These are phyloP conservation scores for Hydrotaea cyrtoneurina DNA, from an alignment of 2,888 invertebrate genomes.

Conservation along the genomic window DNA sequence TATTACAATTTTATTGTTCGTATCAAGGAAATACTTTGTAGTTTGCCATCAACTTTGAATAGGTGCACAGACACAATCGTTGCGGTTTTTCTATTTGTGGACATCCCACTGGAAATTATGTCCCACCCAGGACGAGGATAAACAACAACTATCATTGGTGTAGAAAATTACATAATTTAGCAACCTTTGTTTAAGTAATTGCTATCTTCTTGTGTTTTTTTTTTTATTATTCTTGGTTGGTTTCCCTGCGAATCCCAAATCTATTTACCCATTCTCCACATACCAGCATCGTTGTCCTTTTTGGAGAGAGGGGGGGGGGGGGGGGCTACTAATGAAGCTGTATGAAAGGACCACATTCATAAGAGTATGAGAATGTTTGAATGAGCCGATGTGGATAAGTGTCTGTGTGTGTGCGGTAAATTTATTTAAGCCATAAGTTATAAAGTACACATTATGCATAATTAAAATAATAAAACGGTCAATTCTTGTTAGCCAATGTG, in stretches of 20 bases:
- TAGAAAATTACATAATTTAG: slow-evolving; percentile 43
- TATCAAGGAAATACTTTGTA: slow-evolving; percentile 2
- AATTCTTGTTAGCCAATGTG: slow-evolving; percentile 70
- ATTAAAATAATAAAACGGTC: slow-evolving; percentile 77
- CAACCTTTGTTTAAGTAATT: slow-evolving; percentile 36
- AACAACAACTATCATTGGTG: slow-evolving; percentile 18
- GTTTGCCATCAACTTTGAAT: not conserved
- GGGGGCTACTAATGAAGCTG: slow-evolving; percentile 24
- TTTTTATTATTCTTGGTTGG: not conserved
- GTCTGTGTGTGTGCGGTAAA: slow-evolving; percentile 69
- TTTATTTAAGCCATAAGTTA: slow-evolving; percentile 69
- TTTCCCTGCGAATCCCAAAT: slow-evolving; percentile 10
- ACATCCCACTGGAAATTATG: not conserved
- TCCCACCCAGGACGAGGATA: not conserved
- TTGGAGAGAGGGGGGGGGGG: no score
- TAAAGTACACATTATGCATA: slow-evolving; percentile 78
- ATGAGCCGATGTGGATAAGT: slow-evolving; percentile 4
- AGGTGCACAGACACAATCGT: not conserved
- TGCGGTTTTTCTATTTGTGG: slow-evolving; percentile 13
- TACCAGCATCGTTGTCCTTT: not conserved
- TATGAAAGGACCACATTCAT: not conserved
- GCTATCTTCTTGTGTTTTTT: not conserved
- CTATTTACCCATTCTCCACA: not conserved
- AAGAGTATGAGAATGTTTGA: not conserved
- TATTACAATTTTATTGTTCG: slow-evolving; percentile 51